These are phyloP conservation scores for Slavum lentiscoides DNA, from an alignment of 2,888 invertebrate genomes.

Conservation along the genomic window DNA sequence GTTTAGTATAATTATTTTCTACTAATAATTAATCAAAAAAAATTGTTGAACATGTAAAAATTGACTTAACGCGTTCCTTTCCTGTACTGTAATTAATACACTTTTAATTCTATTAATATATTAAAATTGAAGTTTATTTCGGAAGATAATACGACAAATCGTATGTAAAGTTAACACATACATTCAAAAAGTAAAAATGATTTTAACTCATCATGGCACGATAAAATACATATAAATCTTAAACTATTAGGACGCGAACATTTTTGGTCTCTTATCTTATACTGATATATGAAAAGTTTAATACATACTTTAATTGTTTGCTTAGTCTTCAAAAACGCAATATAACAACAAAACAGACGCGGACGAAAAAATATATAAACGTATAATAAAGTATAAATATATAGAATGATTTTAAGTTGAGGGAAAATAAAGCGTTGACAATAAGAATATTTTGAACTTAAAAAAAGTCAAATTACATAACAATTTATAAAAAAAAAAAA, in stretches of 20 bases:
- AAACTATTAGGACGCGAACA: too few relatives aligned
- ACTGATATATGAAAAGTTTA: background rate
- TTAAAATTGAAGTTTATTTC: too few relatives aligned
- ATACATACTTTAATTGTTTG: background rate
- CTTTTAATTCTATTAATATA: too few relatives aligned
- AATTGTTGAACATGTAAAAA: too few relatives aligned
- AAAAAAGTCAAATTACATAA: constrained; percentile 11
- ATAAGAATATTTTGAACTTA: constrained; percentile 1
- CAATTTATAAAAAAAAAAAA: background rate
- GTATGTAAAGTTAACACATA: background rate
- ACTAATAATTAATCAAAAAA: too few relatives aligned
- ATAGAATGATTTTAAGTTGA: background rate
- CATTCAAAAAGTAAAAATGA: background rate
- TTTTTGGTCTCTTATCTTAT: background rate
- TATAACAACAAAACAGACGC: background rate
- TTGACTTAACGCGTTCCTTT: too few relatives aligned
- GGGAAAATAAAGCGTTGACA: background rate
- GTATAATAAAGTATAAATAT: background rate
- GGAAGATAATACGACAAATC: too few relatives aligned
- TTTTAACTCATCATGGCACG: constrained; percentile 20
- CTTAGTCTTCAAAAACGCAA: background rate
- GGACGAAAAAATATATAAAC: background rate
- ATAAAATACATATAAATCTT: constrained; percentile 3
- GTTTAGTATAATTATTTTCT: too few relatives aligned
- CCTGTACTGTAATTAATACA: too few relatives aligned